Evolutionary conservation across 2,113 vertebrate species (phyloP).

Genomic region (Numenius arquata): DNA sequence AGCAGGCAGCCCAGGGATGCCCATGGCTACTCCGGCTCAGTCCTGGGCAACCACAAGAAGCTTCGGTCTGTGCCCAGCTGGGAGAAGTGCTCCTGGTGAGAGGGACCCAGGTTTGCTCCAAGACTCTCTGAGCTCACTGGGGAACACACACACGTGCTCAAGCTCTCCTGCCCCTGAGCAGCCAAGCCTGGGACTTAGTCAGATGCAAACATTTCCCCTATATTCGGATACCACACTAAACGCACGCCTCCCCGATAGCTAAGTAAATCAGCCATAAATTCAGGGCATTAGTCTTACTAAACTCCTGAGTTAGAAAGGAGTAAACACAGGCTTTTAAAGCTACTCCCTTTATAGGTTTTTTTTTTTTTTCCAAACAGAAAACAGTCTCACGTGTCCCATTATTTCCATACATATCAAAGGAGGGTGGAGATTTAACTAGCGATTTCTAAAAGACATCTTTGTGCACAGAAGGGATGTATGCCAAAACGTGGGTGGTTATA

Average conservation of each 20-base stretch:
- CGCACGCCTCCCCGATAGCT: not conserved
- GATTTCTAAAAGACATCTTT: constrained; percentile 68
- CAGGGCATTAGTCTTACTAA: not conserved
- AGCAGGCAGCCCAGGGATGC: not conserved
- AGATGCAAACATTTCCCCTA: not conserved
- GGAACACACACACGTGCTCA: not conserved
- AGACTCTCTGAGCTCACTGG: not conserved
- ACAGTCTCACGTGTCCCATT: constrained; percentile 58
- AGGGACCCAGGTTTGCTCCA: not conserved
- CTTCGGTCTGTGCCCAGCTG: not conserved
- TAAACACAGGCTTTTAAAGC: constrained; percentile 22
- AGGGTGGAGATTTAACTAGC: constrained; percentile 59
- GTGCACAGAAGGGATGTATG: constrained; percentile 60
- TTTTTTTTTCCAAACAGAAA: not conserved
- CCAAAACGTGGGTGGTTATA: constrained; percentile 67
- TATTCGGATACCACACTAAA: not conserved
- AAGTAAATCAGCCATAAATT: not conserved
- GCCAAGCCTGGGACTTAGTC: not conserved
- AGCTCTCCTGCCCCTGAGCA: not conserved
- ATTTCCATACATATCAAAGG: constrained; percentile 68
- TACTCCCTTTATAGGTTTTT: not conserved
- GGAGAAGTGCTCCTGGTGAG: not conserved
- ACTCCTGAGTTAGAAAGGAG: not conserved
- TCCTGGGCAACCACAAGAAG: not conserved
- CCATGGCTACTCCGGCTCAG: not conserved